Conservation (phyloP, 2,888 invertebrate genomes). For the Criorhina ranunculi region DNA sequence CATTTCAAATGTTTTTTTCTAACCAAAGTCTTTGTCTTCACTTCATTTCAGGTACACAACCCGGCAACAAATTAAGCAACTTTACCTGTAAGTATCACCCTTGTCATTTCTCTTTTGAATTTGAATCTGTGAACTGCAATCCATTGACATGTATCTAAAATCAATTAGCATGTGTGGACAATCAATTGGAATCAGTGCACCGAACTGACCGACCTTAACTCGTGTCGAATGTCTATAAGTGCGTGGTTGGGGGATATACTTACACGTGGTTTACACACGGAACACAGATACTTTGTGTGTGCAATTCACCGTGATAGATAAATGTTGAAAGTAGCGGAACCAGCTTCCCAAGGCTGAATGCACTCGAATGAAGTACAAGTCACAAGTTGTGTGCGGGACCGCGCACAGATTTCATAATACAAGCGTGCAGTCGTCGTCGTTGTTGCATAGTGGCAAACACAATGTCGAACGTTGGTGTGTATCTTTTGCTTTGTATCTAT, state of each 20-base stretch:
- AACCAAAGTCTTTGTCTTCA: not conserved
- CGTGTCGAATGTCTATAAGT: not conserved
- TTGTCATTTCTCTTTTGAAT: conserved; percentile 26
- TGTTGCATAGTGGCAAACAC: not conserved
- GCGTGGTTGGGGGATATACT: not conserved
- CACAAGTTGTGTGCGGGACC: conserved; percentile 41
- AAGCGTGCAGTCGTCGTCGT: conserved; percentile 3
- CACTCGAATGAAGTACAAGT: conserved; percentile 46
- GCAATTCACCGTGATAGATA: conserved; percentile 48
- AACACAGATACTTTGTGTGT: conserved; percentile 42
- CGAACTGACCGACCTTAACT: conserved; percentile 30
- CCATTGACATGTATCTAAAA: conserved; percentile 23
- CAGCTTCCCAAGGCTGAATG: conserved; percentile 69
- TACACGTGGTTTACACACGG: conserved; percentile 49
- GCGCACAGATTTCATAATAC: conserved; percentile 63
- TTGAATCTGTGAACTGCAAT: conserved; percentile 37
- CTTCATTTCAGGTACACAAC: conserved; percentile 15
- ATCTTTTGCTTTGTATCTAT: conserved; percentile 7
- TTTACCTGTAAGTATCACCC: conserved; percentile 27
- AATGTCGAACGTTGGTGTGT: conserved; percentile 3
- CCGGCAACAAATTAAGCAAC: conserved; percentile 14
- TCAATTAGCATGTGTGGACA: conserved; percentile 51
- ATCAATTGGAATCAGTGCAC: conserved; percentile 51
- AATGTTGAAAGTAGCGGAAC: conserved; percentile 63
- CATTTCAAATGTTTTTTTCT: not conserved